phyloP scores from a whole-genome alignment of 2,113 vertebrate genomes.

The Motacilla tschutschensis region DNA sequence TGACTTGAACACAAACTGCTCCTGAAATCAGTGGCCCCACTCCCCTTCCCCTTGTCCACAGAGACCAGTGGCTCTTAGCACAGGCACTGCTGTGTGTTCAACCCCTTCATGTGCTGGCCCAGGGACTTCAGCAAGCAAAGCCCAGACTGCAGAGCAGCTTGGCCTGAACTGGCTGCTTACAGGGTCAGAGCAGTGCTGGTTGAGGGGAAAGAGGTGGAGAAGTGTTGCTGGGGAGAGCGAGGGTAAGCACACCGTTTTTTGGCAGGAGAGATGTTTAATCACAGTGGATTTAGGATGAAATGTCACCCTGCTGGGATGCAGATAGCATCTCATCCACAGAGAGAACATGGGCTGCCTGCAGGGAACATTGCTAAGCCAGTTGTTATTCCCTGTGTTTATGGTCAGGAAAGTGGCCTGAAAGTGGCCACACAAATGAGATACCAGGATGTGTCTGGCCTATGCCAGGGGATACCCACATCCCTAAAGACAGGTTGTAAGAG shows the following conservation, averaged over 20 bases:
- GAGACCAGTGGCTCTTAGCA: background rate
- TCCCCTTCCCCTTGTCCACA: background rate
- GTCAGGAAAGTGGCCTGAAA: background rate
- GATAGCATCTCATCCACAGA: background rate
- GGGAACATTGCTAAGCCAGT: background rate
- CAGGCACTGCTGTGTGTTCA: background rate
- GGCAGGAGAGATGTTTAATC: background rate
- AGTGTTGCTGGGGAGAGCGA: background rate
- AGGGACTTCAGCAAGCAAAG: background rate
- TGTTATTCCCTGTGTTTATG: rapidly evolving
- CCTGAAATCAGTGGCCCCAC: rapidly evolving
- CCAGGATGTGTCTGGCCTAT: background rate
- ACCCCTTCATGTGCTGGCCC: rapidly evolving
- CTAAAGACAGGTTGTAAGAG: background rate
- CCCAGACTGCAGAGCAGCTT: background rate
- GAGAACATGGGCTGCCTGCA: background rate
- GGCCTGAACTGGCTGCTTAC: background rate
- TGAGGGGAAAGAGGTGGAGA: background rate
- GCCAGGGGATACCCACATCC: background rate
- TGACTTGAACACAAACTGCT: background rate
- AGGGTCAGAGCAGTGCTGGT: background rate
- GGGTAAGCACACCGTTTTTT: background rate
- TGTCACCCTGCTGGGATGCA: background rate
- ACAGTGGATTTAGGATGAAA: background rate
- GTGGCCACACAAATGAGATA: background rate